These are phyloP conservation scores for Lepisosteus oculatus DNA, from an alignment of 2,113 vertebrate genomes.

Conservation along the genomic window DNA sequence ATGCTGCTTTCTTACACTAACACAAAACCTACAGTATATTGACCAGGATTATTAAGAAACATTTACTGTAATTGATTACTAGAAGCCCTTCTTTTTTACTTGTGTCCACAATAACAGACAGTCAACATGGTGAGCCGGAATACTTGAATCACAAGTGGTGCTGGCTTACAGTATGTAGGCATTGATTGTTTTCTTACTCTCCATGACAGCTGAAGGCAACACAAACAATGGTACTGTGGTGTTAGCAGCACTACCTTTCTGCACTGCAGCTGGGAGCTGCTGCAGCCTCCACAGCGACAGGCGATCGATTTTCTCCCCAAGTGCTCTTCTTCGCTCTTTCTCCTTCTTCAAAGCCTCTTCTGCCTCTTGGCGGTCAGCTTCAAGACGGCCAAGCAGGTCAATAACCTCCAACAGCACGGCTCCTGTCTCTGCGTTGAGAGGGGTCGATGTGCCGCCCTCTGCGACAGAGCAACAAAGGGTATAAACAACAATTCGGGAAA, in stretches of 20 bases:
- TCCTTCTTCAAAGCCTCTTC: constrained; percentile 68
- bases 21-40: too few species aligned
- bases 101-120: too few species aligned
- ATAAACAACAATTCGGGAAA: neutral
- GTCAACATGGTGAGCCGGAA: neutral
- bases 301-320: constrained; percentile 60
- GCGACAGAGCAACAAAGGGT: constrained; percentile 5
- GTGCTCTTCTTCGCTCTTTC: constrained; percentile 50
- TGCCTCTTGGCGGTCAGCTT: constrained; percentile 71
- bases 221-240: constrained; percentile 8
- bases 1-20: too few species aligned
- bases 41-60: too few species aligned
- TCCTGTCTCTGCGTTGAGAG: constrained; percentile 66
- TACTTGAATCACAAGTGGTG: neutral
- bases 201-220: constrained; percentile 3
- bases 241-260: constrained; percentile 60
- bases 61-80: too few species aligned
- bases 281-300: constrained; percentile 71
- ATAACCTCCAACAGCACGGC: constrained; percentile 69
- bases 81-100: too few species aligned
- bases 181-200: constrained; percentile 2
- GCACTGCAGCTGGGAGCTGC: constrained; percentile 62
- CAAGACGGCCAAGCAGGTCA: constrained; percentile 73
- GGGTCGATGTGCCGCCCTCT: constrained; percentile 43
- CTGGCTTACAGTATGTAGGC: neutral